A percentile compares a stretch with the other conserved stretches of the same genome.
Conservation (phyloP, 1,140 invertebrate species). For the Neomicropteryx cornuta region DNA sequence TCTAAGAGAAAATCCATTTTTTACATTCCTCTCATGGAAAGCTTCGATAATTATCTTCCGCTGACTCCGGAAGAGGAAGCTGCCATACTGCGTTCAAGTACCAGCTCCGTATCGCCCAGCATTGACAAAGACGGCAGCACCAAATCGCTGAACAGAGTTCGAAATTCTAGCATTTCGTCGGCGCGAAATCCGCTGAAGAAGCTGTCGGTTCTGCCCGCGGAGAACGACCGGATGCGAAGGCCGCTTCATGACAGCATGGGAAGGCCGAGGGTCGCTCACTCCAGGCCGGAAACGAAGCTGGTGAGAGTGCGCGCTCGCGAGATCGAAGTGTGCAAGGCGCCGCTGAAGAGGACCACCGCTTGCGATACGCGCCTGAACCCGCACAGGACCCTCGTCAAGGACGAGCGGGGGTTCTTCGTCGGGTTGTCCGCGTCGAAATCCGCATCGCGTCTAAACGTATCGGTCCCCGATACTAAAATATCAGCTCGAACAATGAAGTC, state of each 20-base stretch:
- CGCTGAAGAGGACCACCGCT: conserved; percentile 10
- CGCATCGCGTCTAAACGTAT: too few relatives aligned
- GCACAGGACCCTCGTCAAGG: too few relatives aligned
- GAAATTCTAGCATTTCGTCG: conserved; percentile 15
- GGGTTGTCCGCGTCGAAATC: conserved; percentile 13
- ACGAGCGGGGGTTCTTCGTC: conserved; percentile 24
- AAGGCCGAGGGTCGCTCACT: too few relatives aligned
- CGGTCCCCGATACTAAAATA: too few relatives aligned
- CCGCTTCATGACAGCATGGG: too few relatives aligned
- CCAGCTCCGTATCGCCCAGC: conserved; percentile 2
- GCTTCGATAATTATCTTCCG: conserved; percentile 37
- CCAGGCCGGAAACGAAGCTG: too few relatives aligned
- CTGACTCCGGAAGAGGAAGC: conserved; percentile 32
- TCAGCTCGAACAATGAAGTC: conserved; percentile 27
- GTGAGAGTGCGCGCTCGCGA: conserved; percentile 14
- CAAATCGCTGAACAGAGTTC: too few relatives aligned
- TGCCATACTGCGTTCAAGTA: conserved; percentile 17
- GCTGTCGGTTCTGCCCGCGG: too few relatives aligned
- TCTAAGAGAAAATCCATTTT: conserved; percentile 43
- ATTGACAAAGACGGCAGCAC: conserved; percentile 4
- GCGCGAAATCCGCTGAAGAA: conserved; percentile 14
- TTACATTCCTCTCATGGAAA: conserved; percentile 45
- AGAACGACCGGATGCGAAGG: too few relatives aligned
- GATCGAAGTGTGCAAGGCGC: conserved; percentile 13
- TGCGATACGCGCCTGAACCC: conserved; percentile 7